A percentile compares a stretch with the other conserved stretches of the same genome.
These are phyloP conservation scores for Bettongia penicillata DNA, from an alignment of 2,113 vertebrate genomes.

Conservation along the genomic window DNA sequence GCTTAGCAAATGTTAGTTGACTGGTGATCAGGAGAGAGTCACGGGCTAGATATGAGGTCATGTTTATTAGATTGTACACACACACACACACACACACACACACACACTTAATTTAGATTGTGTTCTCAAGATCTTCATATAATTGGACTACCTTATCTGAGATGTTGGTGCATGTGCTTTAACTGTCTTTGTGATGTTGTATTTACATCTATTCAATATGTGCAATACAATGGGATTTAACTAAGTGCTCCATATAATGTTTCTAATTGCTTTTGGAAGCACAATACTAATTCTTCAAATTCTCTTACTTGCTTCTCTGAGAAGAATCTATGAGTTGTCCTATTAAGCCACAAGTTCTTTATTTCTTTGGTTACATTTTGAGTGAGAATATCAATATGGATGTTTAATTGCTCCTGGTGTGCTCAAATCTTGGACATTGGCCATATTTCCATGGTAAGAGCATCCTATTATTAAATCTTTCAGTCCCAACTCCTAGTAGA, in stretches of 20 bases:
- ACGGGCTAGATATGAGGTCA: background rate
- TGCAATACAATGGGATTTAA: background rate
- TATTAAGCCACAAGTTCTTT: background rate
- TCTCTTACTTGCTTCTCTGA: background rate
- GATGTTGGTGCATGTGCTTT: background rate
- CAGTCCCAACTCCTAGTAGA: background rate
- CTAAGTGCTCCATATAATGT: background rate
- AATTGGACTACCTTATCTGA: background rate
- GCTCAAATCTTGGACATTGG: background rate
- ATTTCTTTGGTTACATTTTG: background rate
- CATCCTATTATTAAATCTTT: background rate
- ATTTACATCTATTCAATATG: background rate
- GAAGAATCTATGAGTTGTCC: background rate
- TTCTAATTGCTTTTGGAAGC: background rate
- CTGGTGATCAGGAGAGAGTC: background rate
- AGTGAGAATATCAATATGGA: background rate
- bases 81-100: background rate
- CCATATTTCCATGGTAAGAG: background rate
- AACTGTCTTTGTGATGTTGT: background rate
- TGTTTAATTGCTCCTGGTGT: background rate
- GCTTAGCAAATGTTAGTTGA: background rate
- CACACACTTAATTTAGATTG: background rate
- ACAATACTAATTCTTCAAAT: background rate
- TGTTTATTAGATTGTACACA: background rate
- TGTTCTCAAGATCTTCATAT: background rate